phyloP scores from a whole-genome alignment of 2,888 invertebrate genomes.

The Tanaodytes sp. region DNA sequence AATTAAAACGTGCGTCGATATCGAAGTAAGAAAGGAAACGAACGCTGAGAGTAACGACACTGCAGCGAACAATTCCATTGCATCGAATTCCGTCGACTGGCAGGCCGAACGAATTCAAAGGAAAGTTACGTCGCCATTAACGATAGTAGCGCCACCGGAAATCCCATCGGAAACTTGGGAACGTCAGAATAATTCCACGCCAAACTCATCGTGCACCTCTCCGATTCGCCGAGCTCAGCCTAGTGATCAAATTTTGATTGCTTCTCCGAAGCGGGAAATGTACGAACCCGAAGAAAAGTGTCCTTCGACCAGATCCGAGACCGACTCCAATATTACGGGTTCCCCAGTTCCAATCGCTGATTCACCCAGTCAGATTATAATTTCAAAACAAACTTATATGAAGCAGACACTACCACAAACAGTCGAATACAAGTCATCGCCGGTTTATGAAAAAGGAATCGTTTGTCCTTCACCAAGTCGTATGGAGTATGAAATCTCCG shows the following conservation, averaged over 20 bases:
- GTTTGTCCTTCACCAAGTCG: constrained; percentile 19
- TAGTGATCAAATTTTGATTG: constrained; percentile 68
- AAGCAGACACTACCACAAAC: constrained; percentile 47
- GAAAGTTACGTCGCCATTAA: constrained; percentile 58
- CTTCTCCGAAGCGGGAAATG: constrained; percentile 67
- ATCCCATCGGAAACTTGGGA: constrained; percentile 32
- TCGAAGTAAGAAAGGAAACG: constrained; percentile 36
- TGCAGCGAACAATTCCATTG: constrained; percentile 33
- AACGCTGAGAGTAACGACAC: constrained; percentile 35
- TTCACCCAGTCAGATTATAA: constrained; percentile 58
- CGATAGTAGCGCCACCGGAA: constrained; percentile 44
- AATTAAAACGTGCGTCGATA: constrained; percentile 38
- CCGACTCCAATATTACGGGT: constrained; percentile 10
- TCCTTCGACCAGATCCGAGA: constrained; percentile 51
- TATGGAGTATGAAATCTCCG: constrained; percentile 23
- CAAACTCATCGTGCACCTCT: constrained; percentile 32
- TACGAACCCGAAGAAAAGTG: constrained; percentile 58
- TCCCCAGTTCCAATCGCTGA: constrained; percentile 65
- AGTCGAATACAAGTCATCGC: constrained; percentile 28
- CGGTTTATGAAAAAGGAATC: constrained; percentile 18
- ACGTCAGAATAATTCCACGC: constrained; percentile 27
- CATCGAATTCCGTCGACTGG: constrained; percentile 37
- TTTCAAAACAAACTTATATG: constrained; percentile 43
- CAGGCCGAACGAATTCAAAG: constrained; percentile 21
- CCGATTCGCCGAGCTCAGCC: constrained; percentile 61